Base-by-base conservation (phyloP, 2,113 vertebrate species). In the Malurus cyaneus region DNA sequence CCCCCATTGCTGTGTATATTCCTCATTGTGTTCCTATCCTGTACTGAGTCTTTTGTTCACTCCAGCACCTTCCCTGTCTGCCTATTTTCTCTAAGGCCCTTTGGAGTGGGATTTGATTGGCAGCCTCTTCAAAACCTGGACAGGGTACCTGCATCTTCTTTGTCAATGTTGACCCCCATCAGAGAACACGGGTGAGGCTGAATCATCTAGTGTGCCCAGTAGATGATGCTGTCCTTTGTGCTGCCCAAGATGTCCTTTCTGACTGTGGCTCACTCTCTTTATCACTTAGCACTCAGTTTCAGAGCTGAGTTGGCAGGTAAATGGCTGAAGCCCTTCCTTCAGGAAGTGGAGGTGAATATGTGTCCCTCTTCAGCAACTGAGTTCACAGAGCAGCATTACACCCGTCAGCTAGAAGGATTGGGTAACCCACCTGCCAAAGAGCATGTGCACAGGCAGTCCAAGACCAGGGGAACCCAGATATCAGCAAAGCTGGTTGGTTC, bases 121-220 rank as follows among this genome's bases (percentile, higher is more conserved):
- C 28, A 74, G 29, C 29, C 29, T 67, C 29, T 89, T 81, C 60
- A 66, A 67, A 89, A 59, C 15, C 23, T 78, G 36, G 64, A 57
- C 78, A 26, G 23, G 21, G 8, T 16, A 66, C 5, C 25, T 29
- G 21, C 15, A 26, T 47, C 28, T 78, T 60, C 36, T 86, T 69
- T 80, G 14, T 49, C 2, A 0, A 1, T 39, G 11, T 57, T 83
- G 59, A 18, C 42, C 19, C 23, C 42, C 0, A 0, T 36, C 28
- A 29, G 44, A 72, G 70, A 85, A 14, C 49, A 18, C 59, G 2
- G 5, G 32, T 44, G 77, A 59, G 52, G 32, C 77, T 74, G 54
- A 72, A 64, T 53, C 6, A 18, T 28, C 32, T 6, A 0, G 8
- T 41, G 42, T 73, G 34, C 31, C 44, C 5, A 1, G 31, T 6